phyloP scores from a whole-genome alignment of 2,797 vertebrate genomes.

The Cynodonichthys magdalenae region DNA sequence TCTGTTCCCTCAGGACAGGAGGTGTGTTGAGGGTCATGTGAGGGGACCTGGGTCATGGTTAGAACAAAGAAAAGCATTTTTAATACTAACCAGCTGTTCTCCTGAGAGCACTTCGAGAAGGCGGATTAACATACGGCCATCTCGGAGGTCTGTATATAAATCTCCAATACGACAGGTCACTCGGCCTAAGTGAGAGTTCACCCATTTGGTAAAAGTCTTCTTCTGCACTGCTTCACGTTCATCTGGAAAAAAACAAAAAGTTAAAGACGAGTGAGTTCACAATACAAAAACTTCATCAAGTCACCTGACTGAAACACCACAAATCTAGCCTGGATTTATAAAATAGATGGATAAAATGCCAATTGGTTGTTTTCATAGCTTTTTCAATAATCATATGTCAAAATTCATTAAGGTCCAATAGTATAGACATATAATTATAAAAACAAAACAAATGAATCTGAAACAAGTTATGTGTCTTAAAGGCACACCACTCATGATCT shows the following conservation, averaged over 20 bases:
- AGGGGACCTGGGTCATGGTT: slow-evolving; percentile 24
- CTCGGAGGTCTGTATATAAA: slow-evolving; percentile 92
- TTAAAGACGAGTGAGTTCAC: background rate
- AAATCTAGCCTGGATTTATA: background rate
- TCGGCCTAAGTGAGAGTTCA: slow-evolving; percentile 93
- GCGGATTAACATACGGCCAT: slow-evolving; percentile 92
- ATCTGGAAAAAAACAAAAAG: slow-evolving; percentile 73
- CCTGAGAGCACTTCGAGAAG: slow-evolving; percentile 93
- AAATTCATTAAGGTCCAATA: background rate
- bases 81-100: slow-evolving; percentile 89
- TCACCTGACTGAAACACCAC: background rate
- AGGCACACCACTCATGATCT: background rate
- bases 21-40: slow-evolving; percentile 31
- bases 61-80: slow-evolving; percentile 17
- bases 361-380: background rate
- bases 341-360: background rate
- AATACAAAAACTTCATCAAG: slow-evolving; percentile 5
- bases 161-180: slow-evolving; percentile 92
- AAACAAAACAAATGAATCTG: background rate
- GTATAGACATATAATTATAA: background rate
- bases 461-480: background rate
- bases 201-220: slow-evolving; percentile 98
- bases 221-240: slow-evolving; percentile 96
- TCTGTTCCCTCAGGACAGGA: slow-evolving; percentile 17
- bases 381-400: background rate